phyloP scores from a whole-genome alignment of 2,797 vertebrate genomes.

The Bucorvus abyssinicus region DNA sequence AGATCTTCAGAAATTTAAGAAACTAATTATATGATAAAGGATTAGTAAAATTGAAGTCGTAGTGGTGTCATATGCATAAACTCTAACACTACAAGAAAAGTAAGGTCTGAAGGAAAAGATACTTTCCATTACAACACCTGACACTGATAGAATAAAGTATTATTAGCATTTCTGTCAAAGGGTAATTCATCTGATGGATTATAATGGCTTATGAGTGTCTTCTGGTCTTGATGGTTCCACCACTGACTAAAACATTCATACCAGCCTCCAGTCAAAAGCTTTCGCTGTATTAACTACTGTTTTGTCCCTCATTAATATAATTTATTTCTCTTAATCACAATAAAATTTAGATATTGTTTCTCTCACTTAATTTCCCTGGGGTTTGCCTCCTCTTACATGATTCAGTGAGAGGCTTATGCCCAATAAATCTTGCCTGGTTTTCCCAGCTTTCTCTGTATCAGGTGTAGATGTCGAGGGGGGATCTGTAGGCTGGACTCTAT shows the following conservation, averaged over 20 bases:
- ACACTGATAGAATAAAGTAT: neutral
- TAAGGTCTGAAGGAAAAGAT: neutral
- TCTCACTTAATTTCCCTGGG: neutral
- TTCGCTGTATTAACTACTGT: neutral
- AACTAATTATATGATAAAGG: neutral
- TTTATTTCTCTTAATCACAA: neutral
- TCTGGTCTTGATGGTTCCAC: neutral
- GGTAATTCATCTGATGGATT: neutral
- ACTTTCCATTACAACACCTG: neutral
- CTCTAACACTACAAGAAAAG: neutral
- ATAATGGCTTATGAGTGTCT: neutral
- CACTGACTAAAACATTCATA: neutral
- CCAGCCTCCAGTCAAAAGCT: neutral
- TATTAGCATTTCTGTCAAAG: neutral
- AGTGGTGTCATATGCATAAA: neutral
- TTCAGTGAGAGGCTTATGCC: neutral
- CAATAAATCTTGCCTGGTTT: neutral
- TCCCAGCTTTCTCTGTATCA: neutral
- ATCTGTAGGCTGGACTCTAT: neutral
- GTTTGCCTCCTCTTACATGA: neutral
- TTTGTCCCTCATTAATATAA: neutral
- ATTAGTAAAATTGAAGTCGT: neutral
- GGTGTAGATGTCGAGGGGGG: neutral
- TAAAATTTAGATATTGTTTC: neutral
- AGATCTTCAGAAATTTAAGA: neutral